These are phyloP conservation scores for Boloria selene DNA, from an alignment of 2,888 invertebrate species.

Conservation along the genomic window DNA sequence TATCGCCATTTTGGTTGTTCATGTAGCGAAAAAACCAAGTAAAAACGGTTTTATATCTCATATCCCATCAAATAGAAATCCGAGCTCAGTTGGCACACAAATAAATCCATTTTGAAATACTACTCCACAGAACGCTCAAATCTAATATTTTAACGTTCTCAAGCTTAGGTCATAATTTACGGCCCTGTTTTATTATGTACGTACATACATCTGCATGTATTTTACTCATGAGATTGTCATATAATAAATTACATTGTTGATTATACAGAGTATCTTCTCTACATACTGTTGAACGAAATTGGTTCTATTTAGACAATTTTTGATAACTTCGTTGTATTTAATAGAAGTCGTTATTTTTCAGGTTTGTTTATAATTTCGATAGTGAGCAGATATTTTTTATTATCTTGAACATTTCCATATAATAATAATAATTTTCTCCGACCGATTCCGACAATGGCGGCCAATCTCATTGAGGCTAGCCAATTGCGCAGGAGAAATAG, in stretches of 20 bases:
- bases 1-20: no score
- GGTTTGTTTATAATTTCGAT: no score
- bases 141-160: conserved; percentile 35
- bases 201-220: conserved; percentile 23
- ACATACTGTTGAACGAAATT: no score
- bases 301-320: no score
- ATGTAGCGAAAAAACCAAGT: background rate
- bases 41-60: conserved; percentile 11
- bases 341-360: no score
- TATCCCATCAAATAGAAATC: conserved; percentile 31
- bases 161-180: conserved; percentile 20
- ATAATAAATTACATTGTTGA: conserved; percentile 14
- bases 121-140: conserved; percentile 28
- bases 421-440: no score
- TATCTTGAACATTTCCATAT: no score
- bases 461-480: no score
- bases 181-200: conserved; percentile 21
- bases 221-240: conserved; percentile 14
- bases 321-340: no score
- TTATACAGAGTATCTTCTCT: conserved; percentile 1
- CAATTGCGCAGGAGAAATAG: no score
- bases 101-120: conserved; percentile 36
- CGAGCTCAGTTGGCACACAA: conserved; percentile 13
- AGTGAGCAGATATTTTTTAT: no score
- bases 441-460: no score